phyloP scores from a whole-genome alignment of 92 coral and sea anemone genomes.

The Porites cylindrica region DNA sequence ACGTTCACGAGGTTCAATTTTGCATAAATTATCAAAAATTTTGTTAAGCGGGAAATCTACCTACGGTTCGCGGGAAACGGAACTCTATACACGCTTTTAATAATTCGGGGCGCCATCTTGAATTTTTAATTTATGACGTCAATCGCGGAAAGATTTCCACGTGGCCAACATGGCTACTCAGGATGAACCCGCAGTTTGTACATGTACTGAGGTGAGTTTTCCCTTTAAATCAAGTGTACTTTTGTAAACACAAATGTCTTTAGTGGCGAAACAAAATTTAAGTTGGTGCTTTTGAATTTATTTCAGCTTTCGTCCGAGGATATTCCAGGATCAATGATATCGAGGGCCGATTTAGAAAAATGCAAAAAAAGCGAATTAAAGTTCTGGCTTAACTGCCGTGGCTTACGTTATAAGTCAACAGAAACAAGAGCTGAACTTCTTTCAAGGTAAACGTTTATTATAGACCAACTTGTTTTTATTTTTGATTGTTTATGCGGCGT shows the following conservation, averaged over 20 bases:
- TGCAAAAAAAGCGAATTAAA: background rate
- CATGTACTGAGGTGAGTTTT: conserved; percentile 5
- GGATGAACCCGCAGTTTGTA: background rate
- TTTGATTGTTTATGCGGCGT: background rate
- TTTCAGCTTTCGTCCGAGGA: conserved; percentile 19
- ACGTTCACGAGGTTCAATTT: too few species aligned
- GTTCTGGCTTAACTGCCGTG: background rate
- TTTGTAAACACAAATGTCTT: background rate
- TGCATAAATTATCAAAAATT: too few species aligned
- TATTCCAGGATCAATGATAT: conserved; percentile 4
- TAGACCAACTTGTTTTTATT: background rate
- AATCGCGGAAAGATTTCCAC: background rate
- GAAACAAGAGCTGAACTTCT: conserved; percentile 1
- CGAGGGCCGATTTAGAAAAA: background rate
- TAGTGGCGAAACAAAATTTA: background rate
- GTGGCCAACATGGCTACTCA: background rate
- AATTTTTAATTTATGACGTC: background rate
- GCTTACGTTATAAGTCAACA: background rate
- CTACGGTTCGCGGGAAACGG: too few species aligned
- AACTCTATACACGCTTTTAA: conserved; percentile 3
- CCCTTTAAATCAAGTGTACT: background rate
- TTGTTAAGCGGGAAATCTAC: too few species aligned
- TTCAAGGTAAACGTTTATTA: conserved; percentile 1
- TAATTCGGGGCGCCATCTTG: background rate
- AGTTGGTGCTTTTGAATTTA: background rate